Evolutionary conservation across 2,888 invertebrate species (phyloP), one percentile per base, ranked within the genome.

Genomic region (Anorthoa munda): DNA sequence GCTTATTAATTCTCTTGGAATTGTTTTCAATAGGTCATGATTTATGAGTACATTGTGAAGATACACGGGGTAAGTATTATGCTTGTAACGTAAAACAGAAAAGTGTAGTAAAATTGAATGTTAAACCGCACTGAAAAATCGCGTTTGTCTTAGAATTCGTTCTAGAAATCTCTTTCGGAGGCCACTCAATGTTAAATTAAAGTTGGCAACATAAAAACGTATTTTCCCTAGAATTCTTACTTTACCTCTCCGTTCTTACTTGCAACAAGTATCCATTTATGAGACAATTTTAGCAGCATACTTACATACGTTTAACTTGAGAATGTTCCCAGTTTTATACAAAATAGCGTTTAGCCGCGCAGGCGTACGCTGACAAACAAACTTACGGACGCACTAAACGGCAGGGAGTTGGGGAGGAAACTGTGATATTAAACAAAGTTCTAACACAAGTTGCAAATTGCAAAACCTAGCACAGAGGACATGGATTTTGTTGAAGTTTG

Each of bases 351-450:
- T 13, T 2, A n/a, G 13, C n/a, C n/a, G 31, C 39, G 31, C 39
- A n/a, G 4, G 51, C 50, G 64, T 23, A 68, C 51, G 48, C 5
- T 69, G 23, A 26, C 58, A 45, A 58, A 58, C 65, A 69, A 79
- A 79, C 18, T 82, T 66, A 21, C 23, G 61, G 45, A 48, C 53
- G 65, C 77, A 79, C 53, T 69, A 77, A 82, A 53, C 71, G 59
- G 26, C 3, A n/a, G 26, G 56, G 26, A 12, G 21, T 17, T 48
- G 53, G n/a, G 17, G 23, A 13, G 53, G 56, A 63, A 66, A 77
- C 78, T 77, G 58, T 45, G 78, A 77, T 82, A 82, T 79, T 82
- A 70, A 69, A 79, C 70, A 66, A 79, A 79, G 69, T 79, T 79
- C 77, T 66, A 69, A 77, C 69, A 77, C 61, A 79, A 79, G 58